phyloP scores from a whole-genome alignment of 1,140 invertebrate species.

The Charaxes varanes region DNA sequence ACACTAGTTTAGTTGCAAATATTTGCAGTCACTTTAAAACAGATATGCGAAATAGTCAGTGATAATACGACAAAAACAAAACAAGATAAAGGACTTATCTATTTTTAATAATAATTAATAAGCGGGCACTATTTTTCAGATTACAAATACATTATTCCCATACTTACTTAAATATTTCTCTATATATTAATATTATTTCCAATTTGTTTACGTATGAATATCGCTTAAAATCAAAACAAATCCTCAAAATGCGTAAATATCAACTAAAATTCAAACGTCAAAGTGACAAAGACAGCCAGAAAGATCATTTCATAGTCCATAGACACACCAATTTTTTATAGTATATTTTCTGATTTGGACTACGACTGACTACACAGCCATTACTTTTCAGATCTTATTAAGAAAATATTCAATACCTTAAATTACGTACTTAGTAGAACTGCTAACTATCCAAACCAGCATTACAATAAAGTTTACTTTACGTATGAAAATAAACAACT shows the following conservation, averaged over 20 bases:
- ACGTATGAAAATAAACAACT: too few relatives aligned
- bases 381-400: constrained; percentile 5
- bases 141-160: neutral
- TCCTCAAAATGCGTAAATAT: constrained; percentile 23
- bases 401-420: constrained; percentile 2
- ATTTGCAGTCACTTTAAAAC: constrained; percentile 7
- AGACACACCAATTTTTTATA: constrained; percentile 11
- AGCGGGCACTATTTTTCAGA: neutral
- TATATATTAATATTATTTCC: constrained; percentile 1
- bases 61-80: constrained; percentile 20
- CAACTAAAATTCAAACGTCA: constrained; percentile 21
- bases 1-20: constrained; percentile 9
- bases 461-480: too few relatives aligned
- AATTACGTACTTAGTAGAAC: too few relatives aligned
- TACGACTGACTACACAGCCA: neutral
- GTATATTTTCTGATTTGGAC: constrained; percentile 2
- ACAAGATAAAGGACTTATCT: constrained; percentile 16
- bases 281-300: constrained; percentile 6
- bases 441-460: too few relatives aligned
- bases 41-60: constrained; percentile 7
- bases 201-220: constrained; percentile 4
- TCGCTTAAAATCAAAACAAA: constrained; percentile 3
- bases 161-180: constrained; percentile 8
- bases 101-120: constrained; percentile 6
- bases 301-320: neutral